Evolutionary conservation across 1,140 invertebrate genomes (phyloP), one percentile per base, ranked within the genome.

Genomic region (Anastrepha ludens): DNA sequence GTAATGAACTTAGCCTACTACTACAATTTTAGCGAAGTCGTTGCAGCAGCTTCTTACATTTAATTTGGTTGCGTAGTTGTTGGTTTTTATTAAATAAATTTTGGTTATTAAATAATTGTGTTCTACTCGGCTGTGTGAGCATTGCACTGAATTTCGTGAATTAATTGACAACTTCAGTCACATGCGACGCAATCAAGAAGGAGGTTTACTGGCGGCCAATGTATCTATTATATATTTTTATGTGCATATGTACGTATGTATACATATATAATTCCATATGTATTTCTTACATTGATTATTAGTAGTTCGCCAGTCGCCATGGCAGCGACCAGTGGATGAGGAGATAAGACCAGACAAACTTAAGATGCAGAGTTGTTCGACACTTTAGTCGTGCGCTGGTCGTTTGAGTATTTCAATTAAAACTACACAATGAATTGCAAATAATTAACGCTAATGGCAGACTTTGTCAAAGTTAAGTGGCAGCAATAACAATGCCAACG

Each of bases 401-500:
- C 5, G 15, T 81, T 50, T 55, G 47, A 47, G 74, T 81, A 81
- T 81, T 81, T 81, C 74, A 81, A 81, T 81, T 81, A 81, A 81
- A 81, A 9, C 50, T 55, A 81, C 17, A 81, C 74, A 81, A 81
- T 81, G 74, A 81, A 81, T 81, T 81, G 74, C 74, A 81, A 81
- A 81, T 81, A 81, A 81, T 55, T 81, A 81, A 81, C 74, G 74
- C 74, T 81, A 81, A 81, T 81, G 74, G 74, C 74, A 81, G 74
- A 81, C 74, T 81, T 81, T 81, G 74, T 81, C 74, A 81, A 81
- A 81, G 50, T 81, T 81, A 81, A 81, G 74, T 81, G 74, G 17
- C 74, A 81, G 74, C 70, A 17, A 17, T 47, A 81, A 81, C 47
- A 81, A 20, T 2, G 39, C 41, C 4, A 81, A 58, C 7, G 6